Evolutionary conservation across 1,140 invertebrate genomes (phyloP), one percentile per base, ranked within the genome.

Genomic region (Ptiloglossa arizonensis): DNA sequence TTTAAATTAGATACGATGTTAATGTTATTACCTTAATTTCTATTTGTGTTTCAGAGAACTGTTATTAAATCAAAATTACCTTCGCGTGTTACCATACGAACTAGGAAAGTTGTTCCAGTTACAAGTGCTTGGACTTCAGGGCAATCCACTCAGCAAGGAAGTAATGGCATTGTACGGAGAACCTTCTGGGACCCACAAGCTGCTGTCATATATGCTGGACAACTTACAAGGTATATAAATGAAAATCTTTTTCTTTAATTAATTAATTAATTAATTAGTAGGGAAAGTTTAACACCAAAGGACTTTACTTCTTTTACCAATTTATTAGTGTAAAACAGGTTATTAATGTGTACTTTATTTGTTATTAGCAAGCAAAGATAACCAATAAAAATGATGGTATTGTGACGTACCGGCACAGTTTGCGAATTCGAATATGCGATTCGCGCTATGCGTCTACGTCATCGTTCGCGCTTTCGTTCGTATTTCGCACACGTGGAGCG

Each of bases 71-170:
- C 96, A 99, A 93, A 99, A 99, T 93, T 96, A 96, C 89, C 94
- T 99, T 80, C 95, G 98, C 63, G 95, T 96, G 81, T 94, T 99
- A 87, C 99, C 99, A 3, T 99, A 97, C 93, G 98, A 99, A 93
- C 94, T 99, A 86, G 99, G 99, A 81, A 99, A 98, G 93, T 95
- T 99, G 80, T 99, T 99, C 93, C 98, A 99, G 93, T 94, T 99
- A 82, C 96, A 98, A 93, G 94, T 97, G 88, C 92, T 97, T 87
- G 97, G 97, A 83, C 94, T 99, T 83, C 96, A 97, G 88, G 97
- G 98, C 17, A 99, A 99, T 95, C 98, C 98, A 60, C 94, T 99
- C 56, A 96, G 96, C 85, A 97, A 97, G 90, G 98, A 99, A 88
- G 96, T 99, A 90, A 94, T 98, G 91, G 95, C 96, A 63, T 94